Evolutionary conservation across 2,797 vertebrate genomes (phyloP), one percentile per base, ranked within the genome.

Genomic region (Anisognathus igniventris): DNA sequence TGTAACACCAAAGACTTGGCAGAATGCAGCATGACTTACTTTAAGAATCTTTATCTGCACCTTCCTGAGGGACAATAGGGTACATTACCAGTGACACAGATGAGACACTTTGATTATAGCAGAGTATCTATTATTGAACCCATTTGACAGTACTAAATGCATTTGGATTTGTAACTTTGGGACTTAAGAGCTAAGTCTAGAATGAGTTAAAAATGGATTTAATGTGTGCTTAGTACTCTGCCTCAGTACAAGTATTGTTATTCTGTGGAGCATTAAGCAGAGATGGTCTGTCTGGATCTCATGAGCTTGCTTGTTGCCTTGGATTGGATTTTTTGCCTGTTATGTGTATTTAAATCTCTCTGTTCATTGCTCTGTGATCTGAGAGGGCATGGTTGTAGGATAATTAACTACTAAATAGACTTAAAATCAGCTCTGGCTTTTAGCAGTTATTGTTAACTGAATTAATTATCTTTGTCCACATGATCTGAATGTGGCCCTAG

Each of bases 171-270:
- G 22, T 68, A 90, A 45, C 56, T 86, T 65, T 75, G 31, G 39
- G 18, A 51, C 86, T 92, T 72, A 65, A 64, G 35, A 58, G 75
- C 71, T 95, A 74, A 62, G 39, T 64, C n/a, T 71, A 53, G 73
- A 92, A 92, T n/a, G 60, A 92, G 15, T 79, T 90, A 88, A 83
- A 92, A 88, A 92, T 77, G 66, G 39, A 44, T 92, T 62, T 81
- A 61, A 51, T 86, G 81, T 87, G 12, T 35, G 19, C 83, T 84
- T 70, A 53, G 64, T 66, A 37, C n/a, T 56, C 21, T 85, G 16
- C 77, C 90, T 93, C 50, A 50, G 31, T 44, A 44, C 12, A 62
- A 42, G 23, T 68, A 48, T 3, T 82, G 44, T 73, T 74, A 18
- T 74, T 72, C 35, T 48, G 48, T 68, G 72, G 62, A 94, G 40